phyloP scores from a whole-genome alignment of 2,888 invertebrate species.

The Lissonota sp. region DNA sequence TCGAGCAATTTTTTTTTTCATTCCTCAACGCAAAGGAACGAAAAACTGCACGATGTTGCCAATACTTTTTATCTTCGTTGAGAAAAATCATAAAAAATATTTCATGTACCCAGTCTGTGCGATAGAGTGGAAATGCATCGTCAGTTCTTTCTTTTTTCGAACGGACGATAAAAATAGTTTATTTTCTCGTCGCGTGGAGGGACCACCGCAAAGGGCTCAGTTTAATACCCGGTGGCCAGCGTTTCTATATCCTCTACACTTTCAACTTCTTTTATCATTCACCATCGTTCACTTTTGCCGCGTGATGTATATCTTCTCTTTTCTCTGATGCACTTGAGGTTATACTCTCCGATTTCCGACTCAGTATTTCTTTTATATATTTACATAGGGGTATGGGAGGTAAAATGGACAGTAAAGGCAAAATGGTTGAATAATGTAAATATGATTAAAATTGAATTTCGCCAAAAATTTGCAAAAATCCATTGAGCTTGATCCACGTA shows the following conservation, averaged over 20 bases:
- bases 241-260: constrained; percentile 36
- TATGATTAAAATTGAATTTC: no score
- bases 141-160: constrained; percentile 17
- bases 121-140: constrained; percentile 14
- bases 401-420: no score
- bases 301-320: constrained; percentile 26
- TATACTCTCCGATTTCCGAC: constrained; percentile 49
- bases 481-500: no score
- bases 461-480: no score
- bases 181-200: constrained; percentile 63
- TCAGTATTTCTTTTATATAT: neutral
- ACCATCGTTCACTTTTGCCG: constrained; percentile 15
- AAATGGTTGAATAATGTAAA: no score
- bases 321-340: constrained; percentile 13
- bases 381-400: no score
- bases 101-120: neutral
- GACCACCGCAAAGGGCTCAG: constrained; percentile 72
- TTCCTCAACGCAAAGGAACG: neutral
- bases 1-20: neutral
- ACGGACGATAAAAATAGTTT: constrained; percentile 71
- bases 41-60: neutral
- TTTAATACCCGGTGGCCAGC: constrained; percentile 63
- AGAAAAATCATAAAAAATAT: neutral
- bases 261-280: constrained; percentile 42
- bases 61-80: neutral